phyloP scores from a whole-genome alignment of 2,113 vertebrate species.

The Campylomormyrus numenius region DNA sequence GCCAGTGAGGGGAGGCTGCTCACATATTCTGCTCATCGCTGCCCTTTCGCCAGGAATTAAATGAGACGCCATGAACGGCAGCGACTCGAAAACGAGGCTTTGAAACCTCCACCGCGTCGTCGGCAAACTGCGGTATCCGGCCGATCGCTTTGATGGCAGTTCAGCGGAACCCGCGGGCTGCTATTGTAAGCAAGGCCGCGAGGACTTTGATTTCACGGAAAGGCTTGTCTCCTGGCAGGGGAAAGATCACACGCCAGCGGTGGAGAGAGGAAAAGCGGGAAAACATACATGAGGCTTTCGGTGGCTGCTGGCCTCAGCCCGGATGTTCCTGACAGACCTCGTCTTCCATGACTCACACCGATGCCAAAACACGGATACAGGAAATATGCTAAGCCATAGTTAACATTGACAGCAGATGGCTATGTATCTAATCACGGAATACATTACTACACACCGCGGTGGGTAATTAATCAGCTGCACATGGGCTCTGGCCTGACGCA shows the following conservation, averaged over 20 bases:
- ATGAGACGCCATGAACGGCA: not conserved
- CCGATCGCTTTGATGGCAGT: not conserved
- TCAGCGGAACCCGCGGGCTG: not conserved
- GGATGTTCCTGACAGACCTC: not conserved
- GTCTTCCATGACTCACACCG: not conserved
- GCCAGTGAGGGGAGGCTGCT: not conserved
- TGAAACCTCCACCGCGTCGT: not conserved
- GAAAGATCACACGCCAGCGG: not conserved
- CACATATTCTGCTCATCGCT: slow-evolving; percentile 7
- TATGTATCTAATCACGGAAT: slow-evolving; percentile 1
- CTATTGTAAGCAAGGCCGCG: not conserved
- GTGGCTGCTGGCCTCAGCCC: not conserved
- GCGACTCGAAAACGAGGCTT: not conserved
- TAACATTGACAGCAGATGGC: not conserved
- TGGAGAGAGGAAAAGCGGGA: not conserved
- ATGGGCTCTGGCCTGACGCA: not conserved
- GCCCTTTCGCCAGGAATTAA: not conserved
- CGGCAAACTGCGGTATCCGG: not conserved
- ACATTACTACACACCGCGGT: not conserved
- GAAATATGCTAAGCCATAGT: not conserved
- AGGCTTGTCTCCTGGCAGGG: not conserved
- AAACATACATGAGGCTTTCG: not conserved
- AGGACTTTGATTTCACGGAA: not conserved
- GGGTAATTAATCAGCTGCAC: not conserved
- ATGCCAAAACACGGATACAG: not conserved